Evolutionary conservation across 2,113 vertebrate species (phyloP).

Genomic region (Toxostoma redivivum): DNA sequence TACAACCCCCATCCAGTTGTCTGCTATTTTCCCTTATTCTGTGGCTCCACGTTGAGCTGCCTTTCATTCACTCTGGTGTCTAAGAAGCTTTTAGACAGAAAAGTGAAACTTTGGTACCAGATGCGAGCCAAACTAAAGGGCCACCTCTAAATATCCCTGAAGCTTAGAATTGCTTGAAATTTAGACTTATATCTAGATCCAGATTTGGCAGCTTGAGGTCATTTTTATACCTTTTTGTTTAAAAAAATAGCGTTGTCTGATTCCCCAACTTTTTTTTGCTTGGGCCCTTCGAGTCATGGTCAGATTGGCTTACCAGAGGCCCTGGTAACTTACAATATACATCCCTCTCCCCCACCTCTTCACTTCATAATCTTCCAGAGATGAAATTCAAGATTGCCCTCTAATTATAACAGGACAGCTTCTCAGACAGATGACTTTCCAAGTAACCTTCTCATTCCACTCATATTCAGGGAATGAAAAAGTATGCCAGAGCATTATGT

Average conservation of each 20-base stretch:
- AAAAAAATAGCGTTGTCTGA: not conserved
- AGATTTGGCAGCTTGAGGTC: not conserved
- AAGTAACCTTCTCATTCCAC: slow-evolving; percentile 68
- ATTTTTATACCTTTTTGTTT: slow-evolving; percentile 5
- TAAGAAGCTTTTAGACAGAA: not conserved
- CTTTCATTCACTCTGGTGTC: not conserved
- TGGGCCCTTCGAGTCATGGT: not conserved
- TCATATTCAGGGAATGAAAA: slow-evolving; percentile 51
- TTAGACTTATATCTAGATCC: not conserved
- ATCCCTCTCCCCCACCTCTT: not conserved
- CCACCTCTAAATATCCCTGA: not conserved
- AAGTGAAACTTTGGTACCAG: not conserved
- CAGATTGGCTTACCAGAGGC: not conserved
- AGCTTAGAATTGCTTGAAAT: not conserved
- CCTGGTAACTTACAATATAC: not conserved
- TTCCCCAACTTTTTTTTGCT: not conserved
- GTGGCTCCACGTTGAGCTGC: not conserved
- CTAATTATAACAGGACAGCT: slow-evolving; percentile 61
- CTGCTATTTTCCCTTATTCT: not conserved
- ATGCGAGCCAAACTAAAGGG: not conserved
- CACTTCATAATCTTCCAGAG: slow-evolving; percentile 32
- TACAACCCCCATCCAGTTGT: not conserved
- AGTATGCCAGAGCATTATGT: slow-evolving; percentile 52
- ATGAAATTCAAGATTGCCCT: slow-evolving; percentile 63
- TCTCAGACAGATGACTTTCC: slow-evolving; percentile 67